Base-by-base conservation (phyloP, 37 sponge, comb jelly and placozoan genomes). In the Ephydatia muelleri region DNA sequence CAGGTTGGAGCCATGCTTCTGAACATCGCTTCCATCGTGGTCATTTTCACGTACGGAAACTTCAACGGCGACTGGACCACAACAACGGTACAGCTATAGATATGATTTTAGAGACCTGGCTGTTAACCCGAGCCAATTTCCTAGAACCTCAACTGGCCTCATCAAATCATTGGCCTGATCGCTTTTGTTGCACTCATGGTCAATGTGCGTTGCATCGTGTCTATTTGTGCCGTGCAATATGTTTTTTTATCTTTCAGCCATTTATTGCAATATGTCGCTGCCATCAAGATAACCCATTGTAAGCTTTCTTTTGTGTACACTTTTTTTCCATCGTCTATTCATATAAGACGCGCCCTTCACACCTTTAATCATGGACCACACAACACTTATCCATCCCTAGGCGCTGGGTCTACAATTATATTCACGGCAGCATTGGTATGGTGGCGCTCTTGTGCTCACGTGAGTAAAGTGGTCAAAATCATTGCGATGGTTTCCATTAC, bases 111-210 rank as follows among this genome's bases (percentile, higher is more conserved):
- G 11, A 67, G 2, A 31, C 38, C 32, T 5, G 66, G 33, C 38
- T 37, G 19, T 67, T 72, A 43, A 5, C 2, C 26, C 8, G 31
- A 21, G 0, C 26, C 29, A 3, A 4, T 49, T 73, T 31, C 38
- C 22, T 67, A 92, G 92, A 36, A 28, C 1, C 12, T 72, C 13
- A 87, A 81, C 47, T 28, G 48, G 48, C 76, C 82, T 29, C 93
- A 93, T 49, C 82, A 85, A 36, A 34, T 93, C 19, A 35, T 88
- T 25, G 93, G 93, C 40, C 73, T 93, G 13, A 71, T 93, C 9
- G 69, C 80, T 0, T 71, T 82, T 37, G 31, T 37, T 11, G 86
- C 82, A 71, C 36, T 86, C 0, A 80, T 73, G 33, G 47, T 85
- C 40, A 93, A 93, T 83, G 93, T 93, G 38, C 79, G 93, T 82